Base-by-base conservation (phyloP, 2,797 vertebrate species). In the Xenopus petersii region DNA sequence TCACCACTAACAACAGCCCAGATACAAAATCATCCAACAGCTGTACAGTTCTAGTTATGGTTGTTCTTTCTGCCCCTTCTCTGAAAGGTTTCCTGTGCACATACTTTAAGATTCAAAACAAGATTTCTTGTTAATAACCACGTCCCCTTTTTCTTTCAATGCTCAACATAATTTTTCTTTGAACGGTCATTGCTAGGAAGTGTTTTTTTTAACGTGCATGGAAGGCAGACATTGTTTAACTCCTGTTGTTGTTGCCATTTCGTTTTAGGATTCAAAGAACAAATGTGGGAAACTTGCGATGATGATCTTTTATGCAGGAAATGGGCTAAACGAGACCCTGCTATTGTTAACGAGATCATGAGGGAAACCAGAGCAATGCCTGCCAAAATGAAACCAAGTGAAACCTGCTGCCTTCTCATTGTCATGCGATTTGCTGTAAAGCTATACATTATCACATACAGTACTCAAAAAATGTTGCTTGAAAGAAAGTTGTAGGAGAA, bases 261-360 rank as follows among this genome's bases (percentile, higher is more conserved):
- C 33, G 47, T 21, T 66, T 48, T 58, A 80, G 55, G 65, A 72
- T 72, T 80, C 36, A 82, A 83, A 75, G 62, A 83, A 82, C 70
- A 81, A 75, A 77, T 87, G 74, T 83, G 82, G 83, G 86, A 87
- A 87, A 81, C 73, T 76, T 66, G 71, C 66, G 80, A 12, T 84
- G 58, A 26, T 84, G 60, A 74, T 84, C 67, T 85, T 87, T 86
- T 83, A 86, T 88, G 83, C 75, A 86, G 81, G 85, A 87, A 88
- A 75, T 76, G 82, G 82, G 82, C 75, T 83, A 82, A 84, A 82
- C 82, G 74, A 76, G 54, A 80, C 64, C 80, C 84, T 84, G 74
- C 80, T 83, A 66, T 83, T 86, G 85, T 84, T 81, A 79, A 15
- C 24, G 47, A 67, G 62, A 77, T 49, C 69, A 66, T 81, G 82